phyloP scores from a whole-genome alignment of 2,113 vertebrate genomes.

The Sardina pilchardus region DNA sequence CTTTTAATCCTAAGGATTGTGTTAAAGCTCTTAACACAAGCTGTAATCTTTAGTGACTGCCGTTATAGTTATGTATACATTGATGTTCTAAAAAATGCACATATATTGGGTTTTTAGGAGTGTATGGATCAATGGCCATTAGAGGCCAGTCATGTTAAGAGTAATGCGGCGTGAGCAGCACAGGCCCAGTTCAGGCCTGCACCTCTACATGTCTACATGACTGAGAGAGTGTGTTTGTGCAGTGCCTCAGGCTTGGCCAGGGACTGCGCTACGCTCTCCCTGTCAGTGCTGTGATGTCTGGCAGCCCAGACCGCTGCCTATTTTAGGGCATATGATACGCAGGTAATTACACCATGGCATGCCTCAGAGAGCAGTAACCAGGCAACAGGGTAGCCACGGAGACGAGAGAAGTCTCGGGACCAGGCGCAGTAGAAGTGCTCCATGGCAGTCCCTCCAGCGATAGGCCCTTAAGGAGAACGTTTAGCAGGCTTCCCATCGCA shows the following conservation, averaged over 20 bases:
- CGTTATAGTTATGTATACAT: no score
- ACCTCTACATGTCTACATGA: background rate
- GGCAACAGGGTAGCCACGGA: constrained; percentile 62
- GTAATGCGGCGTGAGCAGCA: background rate
- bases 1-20: no score
- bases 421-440: constrained; percentile 50
- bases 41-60: no score
- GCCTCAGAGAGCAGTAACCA: constrained; percentile 60
- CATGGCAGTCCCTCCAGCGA: constrained; percentile 34
- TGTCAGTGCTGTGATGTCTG: constrained; percentile 49
- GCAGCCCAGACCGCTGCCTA: constrained; percentile 44
- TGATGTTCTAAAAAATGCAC: background rate
- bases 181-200: background rate
- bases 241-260: constrained; percentile 30
- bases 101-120: background rate
- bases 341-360: constrained; percentile 59
- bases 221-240: constrained; percentile 14
- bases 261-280: constrained; percentile 32
- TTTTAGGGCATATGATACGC: constrained; percentile 54
- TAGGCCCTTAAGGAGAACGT: constrained; percentile 19
- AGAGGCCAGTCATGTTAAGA: background rate
- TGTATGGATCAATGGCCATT: background rate
- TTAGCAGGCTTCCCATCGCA: background rate
- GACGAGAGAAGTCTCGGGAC: constrained; percentile 51
- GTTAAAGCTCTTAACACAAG: no score